A percentile compares a stretch with the other conserved stretches of the same genome.
These are phyloP conservation scores for Trachythela sp. DNA, from an alignment of 64 coral and sea anemone genomes.

Conservation along the genomic window DNA sequence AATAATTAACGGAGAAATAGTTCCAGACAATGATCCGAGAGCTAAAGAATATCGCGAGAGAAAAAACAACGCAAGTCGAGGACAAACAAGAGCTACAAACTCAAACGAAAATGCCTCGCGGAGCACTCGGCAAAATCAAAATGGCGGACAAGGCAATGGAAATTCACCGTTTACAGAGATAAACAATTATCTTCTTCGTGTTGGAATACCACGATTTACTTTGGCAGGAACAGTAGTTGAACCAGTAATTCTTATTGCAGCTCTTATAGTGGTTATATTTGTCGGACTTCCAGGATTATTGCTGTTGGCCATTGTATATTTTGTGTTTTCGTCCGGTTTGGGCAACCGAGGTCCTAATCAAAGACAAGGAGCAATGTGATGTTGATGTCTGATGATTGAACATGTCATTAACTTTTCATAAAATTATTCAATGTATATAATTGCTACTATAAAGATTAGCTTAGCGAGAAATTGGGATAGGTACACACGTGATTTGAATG, in stretches of 20 bases:
- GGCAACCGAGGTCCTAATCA: not conserved
- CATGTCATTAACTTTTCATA: too few relatives aligned
- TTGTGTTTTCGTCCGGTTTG: not conserved
- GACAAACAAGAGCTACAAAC: not conserved
- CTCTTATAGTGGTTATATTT: not conserved
- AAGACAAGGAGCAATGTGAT: not conserved
- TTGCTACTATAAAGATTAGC: too few relatives aligned
- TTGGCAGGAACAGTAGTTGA: not conserved
- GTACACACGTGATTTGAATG: too few relatives aligned
- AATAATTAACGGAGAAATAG: constrained; percentile 1
- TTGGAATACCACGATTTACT: not conserved
- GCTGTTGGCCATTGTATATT: not conserved
- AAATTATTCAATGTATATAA: too few relatives aligned
- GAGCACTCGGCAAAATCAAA: not conserved
- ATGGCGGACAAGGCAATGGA: not conserved
- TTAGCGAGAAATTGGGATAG: too few relatives aligned
- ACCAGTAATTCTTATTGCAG: not conserved
- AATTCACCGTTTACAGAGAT: not conserved
- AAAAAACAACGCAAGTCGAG: not conserved
- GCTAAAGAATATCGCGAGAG: not conserved
- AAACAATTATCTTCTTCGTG: not conserved
- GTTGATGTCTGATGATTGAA: too few relatives aligned
- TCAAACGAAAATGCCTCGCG: not conserved
- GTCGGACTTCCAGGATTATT: not conserved
- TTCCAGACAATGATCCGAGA: not conserved